phyloP scores from a whole-genome alignment of 2,797 vertebrate species.

The Fundulus diaphanus region DNA sequence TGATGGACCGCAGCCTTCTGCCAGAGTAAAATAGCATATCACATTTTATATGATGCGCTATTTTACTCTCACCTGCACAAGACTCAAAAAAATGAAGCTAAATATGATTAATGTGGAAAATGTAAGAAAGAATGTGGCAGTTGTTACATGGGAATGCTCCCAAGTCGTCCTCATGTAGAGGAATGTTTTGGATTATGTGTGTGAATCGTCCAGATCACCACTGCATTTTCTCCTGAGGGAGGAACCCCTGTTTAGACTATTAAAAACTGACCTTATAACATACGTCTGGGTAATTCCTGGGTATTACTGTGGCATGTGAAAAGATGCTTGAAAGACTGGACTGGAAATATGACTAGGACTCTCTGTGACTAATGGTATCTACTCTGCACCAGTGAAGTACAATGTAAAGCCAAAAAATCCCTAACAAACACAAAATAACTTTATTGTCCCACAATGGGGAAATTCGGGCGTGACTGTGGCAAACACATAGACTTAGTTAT shows the following conservation, averaged over 20 bases:
- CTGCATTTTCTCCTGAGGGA: neutral
- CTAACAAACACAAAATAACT: neutral
- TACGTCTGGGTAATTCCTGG: neutral
- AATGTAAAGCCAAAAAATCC: neutral
- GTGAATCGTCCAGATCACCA: neutral
- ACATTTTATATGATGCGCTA: neutral
- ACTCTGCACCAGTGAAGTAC: neutral
- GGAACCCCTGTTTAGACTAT: neutral
- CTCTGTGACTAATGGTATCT: neutral
- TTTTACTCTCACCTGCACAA: neutral
- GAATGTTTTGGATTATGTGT: neutral
- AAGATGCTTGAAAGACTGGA: neutral
- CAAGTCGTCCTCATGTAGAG: neutral
- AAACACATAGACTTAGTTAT: too few relatives aligned
- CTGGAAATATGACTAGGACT: neutral
- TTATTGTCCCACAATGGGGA: too few relatives aligned
- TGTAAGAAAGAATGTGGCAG: neutral
- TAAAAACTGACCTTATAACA: neutral
- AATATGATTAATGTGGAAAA: neutral
- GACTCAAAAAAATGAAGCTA: neutral
- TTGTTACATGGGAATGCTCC: neutral
- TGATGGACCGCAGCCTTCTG: too few relatives aligned
- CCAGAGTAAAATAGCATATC: too few relatives aligned
- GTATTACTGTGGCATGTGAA: neutral
- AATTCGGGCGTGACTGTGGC: too few relatives aligned